phyloP scores from a whole-genome alignment of 2,113 vertebrate genomes.

The Bucco capensis region DNA sequence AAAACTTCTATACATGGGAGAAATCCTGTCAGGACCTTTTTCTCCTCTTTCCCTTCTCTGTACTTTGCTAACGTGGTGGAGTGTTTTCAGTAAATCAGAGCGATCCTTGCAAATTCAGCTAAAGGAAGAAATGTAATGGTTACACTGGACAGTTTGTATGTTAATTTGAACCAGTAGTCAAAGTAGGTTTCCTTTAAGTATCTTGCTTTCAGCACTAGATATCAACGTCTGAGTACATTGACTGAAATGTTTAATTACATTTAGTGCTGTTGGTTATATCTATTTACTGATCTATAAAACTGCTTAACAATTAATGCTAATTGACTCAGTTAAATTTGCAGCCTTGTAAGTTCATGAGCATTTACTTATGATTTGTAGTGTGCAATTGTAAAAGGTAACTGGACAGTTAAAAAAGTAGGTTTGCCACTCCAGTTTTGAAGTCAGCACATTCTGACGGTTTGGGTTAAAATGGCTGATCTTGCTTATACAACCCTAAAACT shows the following conservation, averaged over 20 bases:
- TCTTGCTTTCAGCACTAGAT: not conserved
- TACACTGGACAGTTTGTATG: rapidly evolving
- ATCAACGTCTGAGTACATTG: not conserved
- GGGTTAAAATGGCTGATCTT: not conserved
- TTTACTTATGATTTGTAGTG: not conserved
- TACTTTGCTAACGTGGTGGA: not conserved
- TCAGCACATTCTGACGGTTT: not conserved
- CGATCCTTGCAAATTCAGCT: not conserved
- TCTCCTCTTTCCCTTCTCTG: not conserved
- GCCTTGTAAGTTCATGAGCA: not conserved
- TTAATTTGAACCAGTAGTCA: not conserved
- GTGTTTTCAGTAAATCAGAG: not conserved
- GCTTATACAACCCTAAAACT: not conserved
- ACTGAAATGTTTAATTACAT: not conserved
- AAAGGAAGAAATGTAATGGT: not conserved
- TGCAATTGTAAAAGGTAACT: not conserved
- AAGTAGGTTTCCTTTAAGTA: not conserved
- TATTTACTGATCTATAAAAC: not conserved
- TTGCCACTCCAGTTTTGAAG: not conserved
- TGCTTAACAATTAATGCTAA: not conserved
- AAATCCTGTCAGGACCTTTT: not conserved
- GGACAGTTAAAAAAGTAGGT: not conserved
- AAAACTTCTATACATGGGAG: not conserved
- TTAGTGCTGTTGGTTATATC: not conserved
- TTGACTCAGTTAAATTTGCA: not conserved